Evolutionary conservation across 1,140 invertebrate species (phyloP).

Genomic region (Drosophila equinoxialis): DNA sequence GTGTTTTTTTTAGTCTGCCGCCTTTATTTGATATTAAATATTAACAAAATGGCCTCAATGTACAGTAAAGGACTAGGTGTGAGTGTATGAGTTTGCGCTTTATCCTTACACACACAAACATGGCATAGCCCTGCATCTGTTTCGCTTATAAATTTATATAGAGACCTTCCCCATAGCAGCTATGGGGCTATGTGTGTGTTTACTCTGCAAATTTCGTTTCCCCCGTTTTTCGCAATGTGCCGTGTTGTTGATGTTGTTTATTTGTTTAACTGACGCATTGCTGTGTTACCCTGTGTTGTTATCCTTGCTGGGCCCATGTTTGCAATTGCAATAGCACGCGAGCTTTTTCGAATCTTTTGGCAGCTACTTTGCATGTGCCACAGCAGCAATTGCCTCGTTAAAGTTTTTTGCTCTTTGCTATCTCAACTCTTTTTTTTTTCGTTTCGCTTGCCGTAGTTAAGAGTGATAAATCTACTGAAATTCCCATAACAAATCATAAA

Average conservation of each 20-base stretch:
- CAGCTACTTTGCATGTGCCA: conserved; percentile 49
- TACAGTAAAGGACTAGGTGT: conserved; percentile 40
- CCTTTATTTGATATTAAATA: conserved; percentile 82
- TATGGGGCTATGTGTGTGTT: conserved; percentile 37
- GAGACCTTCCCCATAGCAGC: conserved; percentile 41
- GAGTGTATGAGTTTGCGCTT: conserved; percentile 55
- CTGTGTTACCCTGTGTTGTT: conserved; percentile 29
- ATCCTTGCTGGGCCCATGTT: conserved; percentile 21
- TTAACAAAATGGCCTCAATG: conserved; percentile 82
- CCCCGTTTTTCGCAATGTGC: conserved; percentile 45
- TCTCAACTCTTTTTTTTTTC: not conserved
- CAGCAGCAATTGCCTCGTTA: conserved; percentile 24
- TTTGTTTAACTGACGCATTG: conserved; percentile 71
- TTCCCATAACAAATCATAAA: conserved; percentile 10
- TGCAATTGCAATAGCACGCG: conserved; percentile 47
- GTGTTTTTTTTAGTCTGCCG: conserved; percentile 36
- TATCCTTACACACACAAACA: conserved; percentile 69
- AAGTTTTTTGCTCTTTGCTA: conserved; percentile 3
- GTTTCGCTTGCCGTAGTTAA: not conserved
- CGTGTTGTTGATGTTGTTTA: conserved; percentile 62
- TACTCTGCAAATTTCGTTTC: conserved; percentile 69
- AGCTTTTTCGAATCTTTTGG: conserved; percentile 44
- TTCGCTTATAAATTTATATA: conserved; percentile 79
- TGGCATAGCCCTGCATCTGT: conserved; percentile 52
- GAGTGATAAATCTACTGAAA: conserved; percentile 13